Percentiles rank a stretch among this genome's conserved stretches.
Conservation (phyloP, 2,113 vertebrate species). For the Orycteropus afer region DNA sequence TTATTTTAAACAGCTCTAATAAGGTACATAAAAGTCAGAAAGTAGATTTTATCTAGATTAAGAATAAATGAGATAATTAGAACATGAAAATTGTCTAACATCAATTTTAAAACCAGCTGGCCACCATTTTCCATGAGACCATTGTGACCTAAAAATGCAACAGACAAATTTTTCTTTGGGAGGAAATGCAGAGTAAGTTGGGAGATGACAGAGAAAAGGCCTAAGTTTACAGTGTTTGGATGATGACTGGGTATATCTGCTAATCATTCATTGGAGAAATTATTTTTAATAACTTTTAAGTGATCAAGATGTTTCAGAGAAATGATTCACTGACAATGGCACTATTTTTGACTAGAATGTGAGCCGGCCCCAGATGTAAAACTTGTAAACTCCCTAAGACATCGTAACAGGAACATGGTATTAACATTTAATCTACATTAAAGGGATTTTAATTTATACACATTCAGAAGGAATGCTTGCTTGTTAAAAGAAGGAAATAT, state of each 20-base stretch:
- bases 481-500: constrained; percentile 3
- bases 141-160: constrained; percentile 8
- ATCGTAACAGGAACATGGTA: constrained; percentile 11
- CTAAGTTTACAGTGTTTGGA: neutral
- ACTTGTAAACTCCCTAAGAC: constrained; percentile 16
- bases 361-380: neutral
- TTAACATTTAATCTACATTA: constrained; percentile 16
- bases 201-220: neutral
- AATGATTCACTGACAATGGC: neutral
- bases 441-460: constrained; percentile 49
- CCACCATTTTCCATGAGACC: neutral
- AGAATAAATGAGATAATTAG: constrained; percentile 23
- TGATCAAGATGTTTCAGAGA: constrained; percentile 41
- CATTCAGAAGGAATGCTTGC: neutral
- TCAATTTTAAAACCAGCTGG: neutral
- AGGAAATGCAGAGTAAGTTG: neutral
- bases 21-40: constrained; percentile 43
- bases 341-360: neutral
- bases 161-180: neutral
- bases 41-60: constrained; percentile 37
- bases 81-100: neutral
- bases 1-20: constrained; percentile 49
- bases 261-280: neutral
- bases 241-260: constrained; percentile 19
- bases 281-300: constrained; percentile 26